Percentiles rank a stretch among this genome's conserved stretches.
phyloP scores from a whole-genome alignment of 2,113 vertebrate species.

The Gnathonemus longibarbis region DNA sequence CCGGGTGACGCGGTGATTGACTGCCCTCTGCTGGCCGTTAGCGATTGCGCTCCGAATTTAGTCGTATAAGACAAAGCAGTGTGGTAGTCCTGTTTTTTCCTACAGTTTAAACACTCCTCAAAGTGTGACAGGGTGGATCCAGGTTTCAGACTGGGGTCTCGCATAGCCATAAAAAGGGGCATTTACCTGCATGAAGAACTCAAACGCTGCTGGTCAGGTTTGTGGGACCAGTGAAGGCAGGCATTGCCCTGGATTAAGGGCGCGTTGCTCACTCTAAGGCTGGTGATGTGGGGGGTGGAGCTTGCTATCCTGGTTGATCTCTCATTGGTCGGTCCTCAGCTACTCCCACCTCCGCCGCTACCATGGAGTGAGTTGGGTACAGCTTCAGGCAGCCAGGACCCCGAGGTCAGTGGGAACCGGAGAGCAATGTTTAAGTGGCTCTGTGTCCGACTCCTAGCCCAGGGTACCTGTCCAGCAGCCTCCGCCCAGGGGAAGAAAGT shows the following conservation, averaged over 20 bases:
- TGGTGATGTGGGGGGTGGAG: background rate
- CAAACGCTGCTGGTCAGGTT: background rate
- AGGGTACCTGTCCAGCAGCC: background rate
- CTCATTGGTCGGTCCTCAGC: background rate
- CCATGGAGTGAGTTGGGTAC: constrained; percentile 4
- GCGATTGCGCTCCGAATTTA: background rate
- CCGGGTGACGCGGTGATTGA: constrained; percentile 29
- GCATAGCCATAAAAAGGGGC: background rate
- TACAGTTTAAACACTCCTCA: background rate
- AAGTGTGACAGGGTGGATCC: background rate
- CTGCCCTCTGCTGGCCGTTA: constrained; percentile 55
- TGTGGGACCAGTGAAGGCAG: background rate
- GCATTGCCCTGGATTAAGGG: background rate
- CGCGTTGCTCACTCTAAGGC: background rate
- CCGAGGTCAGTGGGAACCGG: background rate
- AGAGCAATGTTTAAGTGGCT: background rate
- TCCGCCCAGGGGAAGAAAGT: background rate
- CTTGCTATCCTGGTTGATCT: background rate
- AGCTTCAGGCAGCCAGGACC: background rate
- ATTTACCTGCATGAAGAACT: background rate
- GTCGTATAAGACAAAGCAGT: background rate
- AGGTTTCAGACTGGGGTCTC: background rate
- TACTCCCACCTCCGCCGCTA: background rate
- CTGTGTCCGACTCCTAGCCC: background rate
- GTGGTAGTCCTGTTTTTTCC: background rate